Evolutionary conservation across 2,888 invertebrate species (phyloP).

Genomic region (Cerceris rybyensis): DNA sequence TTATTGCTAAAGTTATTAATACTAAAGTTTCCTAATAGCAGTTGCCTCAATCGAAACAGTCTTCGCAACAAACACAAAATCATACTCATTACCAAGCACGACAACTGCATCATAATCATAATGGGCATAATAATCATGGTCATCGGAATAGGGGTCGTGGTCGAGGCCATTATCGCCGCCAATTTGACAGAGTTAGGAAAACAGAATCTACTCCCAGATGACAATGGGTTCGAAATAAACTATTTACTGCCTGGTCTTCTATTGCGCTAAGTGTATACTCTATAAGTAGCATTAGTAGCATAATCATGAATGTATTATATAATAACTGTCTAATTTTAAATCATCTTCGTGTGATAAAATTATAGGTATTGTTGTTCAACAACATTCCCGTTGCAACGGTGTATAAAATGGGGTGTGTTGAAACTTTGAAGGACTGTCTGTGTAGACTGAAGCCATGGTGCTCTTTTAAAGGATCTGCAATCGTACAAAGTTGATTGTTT

Average conservation of each 20-base stretch:
- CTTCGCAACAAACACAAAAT: constrained; percentile 61
- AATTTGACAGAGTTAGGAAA: constrained; percentile 75
- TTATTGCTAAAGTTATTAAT: background rate
- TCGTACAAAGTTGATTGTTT: constrained; percentile 54
- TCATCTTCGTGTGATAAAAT: constrained; percentile 64
- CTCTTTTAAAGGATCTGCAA: constrained; percentile 64
- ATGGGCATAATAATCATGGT: constrained; percentile 69
- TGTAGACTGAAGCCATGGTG: constrained; percentile 67
- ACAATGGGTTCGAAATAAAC: constrained; percentile 76
- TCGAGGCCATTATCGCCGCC: constrained; percentile 74
- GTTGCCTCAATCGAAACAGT: constrained; percentile 58
- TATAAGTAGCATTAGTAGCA: constrained; percentile 61
- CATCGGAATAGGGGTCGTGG: constrained; percentile 74
- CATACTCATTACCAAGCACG: constrained; percentile 69
- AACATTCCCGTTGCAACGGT: constrained; percentile 71
- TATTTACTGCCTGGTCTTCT: constrained; percentile 56
- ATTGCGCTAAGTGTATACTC: constrained; percentile 60
- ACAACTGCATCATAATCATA: constrained; percentile 71
- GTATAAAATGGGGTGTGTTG: constrained; percentile 69
- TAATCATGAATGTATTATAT: constrained; percentile 62
- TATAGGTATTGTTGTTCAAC: constrained; percentile 74
- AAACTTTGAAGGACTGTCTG: constrained; percentile 56
- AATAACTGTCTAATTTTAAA: constrained; percentile 58
- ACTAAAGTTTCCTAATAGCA: constrained; percentile 42
- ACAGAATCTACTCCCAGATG: constrained; percentile 78